These are phyloP conservation scores for Episyrphus balteatus DNA, from an alignment of 1,140 invertebrate species.

Conservation along the genomic window DNA sequence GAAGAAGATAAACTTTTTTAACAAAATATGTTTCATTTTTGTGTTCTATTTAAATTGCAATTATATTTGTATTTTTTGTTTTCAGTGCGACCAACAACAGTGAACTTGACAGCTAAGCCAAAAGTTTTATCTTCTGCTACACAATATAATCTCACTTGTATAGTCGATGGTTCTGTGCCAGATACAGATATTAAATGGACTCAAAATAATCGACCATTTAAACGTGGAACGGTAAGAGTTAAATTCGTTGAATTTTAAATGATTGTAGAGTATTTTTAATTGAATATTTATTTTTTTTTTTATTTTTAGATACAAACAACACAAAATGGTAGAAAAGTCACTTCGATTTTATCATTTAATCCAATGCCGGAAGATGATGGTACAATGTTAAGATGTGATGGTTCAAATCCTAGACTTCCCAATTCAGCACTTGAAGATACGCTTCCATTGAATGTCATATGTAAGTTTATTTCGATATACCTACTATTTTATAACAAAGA, in stretches of 20 bases:
- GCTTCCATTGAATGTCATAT: constrained; percentile 72
- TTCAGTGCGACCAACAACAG: constrained; percentile 62
- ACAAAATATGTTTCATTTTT: too few relatives aligned
- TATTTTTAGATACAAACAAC: constrained; percentile 47
- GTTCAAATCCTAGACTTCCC: constrained; percentile 65
- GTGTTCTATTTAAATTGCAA: too few relatives aligned
- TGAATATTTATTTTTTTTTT: neutral
- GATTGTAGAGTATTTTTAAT: too few relatives aligned
- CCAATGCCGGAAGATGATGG: constrained; percentile 74
- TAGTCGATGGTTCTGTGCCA: constrained; percentile 71
- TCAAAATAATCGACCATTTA: constrained; percentile 61
- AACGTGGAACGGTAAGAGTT: constrained; percentile 53
- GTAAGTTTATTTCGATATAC: constrained; percentile 61
- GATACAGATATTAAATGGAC: constrained; percentile 71
- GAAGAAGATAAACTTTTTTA: too few relatives aligned
- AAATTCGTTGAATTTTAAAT: too few relatives aligned
- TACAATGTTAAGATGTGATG: constrained; percentile 69
- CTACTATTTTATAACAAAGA: too few relatives aligned
- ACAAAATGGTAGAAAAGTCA: constrained; percentile 56
- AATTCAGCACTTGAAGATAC: constrained; percentile 64
- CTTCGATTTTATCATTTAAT: constrained; percentile 65
- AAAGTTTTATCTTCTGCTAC: constrained; percentile 64
- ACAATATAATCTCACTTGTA: constrained; percentile 63
- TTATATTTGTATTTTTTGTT: neutral
- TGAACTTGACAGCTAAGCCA: constrained; percentile 62